phyloP scores from a whole-genome alignment of 2,113 vertebrate species.

The Cardinalis cardinalis region DNA sequence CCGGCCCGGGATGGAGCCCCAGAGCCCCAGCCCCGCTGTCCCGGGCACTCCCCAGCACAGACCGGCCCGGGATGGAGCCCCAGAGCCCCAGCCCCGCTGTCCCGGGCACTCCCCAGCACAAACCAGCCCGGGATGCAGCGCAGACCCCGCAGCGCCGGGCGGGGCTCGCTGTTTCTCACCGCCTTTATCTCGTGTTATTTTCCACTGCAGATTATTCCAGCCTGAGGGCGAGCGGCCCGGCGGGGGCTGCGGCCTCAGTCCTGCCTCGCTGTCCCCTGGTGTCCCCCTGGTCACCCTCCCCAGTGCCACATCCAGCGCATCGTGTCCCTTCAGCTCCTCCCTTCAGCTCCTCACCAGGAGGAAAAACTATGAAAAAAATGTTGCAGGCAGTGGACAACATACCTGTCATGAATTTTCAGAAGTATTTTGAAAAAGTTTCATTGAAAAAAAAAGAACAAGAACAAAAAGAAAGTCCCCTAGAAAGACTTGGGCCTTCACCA shows the following conservation, averaged over 20 bases:
- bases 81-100: not conserved
- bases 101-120: not conserved
- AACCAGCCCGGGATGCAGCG: not conserved
- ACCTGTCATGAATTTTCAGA: not conserved
- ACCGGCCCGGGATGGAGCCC: not conserved
- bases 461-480: not conserved
- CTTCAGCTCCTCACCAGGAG: not conserved
- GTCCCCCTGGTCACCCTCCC: not conserved
- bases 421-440: not conserved
- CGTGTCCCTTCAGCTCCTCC: not conserved
- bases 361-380: not conserved
- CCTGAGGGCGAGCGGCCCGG: not conserved
- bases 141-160: fast-evolving
- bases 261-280: not conserved
- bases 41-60: not conserved
- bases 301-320: not conserved
- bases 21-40: not conserved
- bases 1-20: not conserved
- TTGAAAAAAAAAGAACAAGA: not conserved
- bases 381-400: not conserved
- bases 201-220: not conserved
- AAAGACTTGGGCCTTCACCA: not conserved
- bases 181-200: not conserved
- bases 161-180: not conserved
- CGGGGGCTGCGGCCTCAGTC: fast-evolving